These are phyloP conservation scores for Cassiopea xamachana DNA, from an alignment of 30 jellyfish, hydroid and myxozoan species.

Conservation along the genomic window DNA sequence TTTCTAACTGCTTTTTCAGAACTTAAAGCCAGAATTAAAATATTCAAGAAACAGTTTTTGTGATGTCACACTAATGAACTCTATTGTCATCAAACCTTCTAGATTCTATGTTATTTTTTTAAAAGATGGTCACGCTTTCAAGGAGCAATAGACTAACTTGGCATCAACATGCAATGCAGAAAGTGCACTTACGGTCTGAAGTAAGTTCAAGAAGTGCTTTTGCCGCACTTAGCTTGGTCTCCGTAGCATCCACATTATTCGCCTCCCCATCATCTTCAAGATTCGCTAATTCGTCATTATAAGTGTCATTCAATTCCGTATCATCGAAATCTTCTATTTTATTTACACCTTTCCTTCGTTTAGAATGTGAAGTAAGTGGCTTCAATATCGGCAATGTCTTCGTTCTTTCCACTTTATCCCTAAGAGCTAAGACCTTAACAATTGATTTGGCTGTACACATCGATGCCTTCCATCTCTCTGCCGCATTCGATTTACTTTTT, in stretches of 20 bases:
- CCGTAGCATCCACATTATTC: neutral
- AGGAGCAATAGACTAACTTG: too few species aligned
- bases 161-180: neutral
- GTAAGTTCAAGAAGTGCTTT: constrained; percentile 11
- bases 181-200: constrained; percentile 16
- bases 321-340: neutral
- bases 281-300: neutral
- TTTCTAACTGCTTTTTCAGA: too few species aligned
- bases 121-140: too few species aligned
- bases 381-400: constrained; percentile 58
- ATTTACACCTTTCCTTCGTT: constrained; percentile 10
- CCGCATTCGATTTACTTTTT: constrained; percentile 10
- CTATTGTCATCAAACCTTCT: too few species aligned
- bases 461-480: constrained; percentile 61
- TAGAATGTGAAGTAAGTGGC: constrained; percentile 48
- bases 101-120: too few species aligned
- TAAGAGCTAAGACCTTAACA: constrained; percentile 40
- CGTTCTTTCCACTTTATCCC: constrained; percentile 25
- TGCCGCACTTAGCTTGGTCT: neutral
- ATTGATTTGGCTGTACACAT: constrained; percentile 52
- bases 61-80: too few species aligned
- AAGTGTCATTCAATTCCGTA: neutral
- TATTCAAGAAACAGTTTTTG: too few species aligned
- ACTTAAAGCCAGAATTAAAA: too few species aligned
- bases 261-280: neutral